Evolutionary conservation across 2,113 vertebrate species (phyloP).

Genomic region (Mola mola): DNA sequence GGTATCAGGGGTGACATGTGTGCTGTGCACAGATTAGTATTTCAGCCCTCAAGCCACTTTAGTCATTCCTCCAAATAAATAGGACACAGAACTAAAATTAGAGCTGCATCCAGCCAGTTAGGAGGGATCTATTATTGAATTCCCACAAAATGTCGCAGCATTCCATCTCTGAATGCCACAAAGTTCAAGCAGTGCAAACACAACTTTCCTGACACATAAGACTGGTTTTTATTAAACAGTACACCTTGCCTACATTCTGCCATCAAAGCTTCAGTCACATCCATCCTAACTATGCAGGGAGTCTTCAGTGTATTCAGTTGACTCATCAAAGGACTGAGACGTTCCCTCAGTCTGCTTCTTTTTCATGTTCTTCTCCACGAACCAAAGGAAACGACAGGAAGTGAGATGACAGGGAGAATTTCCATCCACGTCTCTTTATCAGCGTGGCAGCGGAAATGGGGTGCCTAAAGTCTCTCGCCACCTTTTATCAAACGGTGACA

Average conservation of each 20-base stretch:
- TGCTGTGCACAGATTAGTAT: constrained; percentile 15
- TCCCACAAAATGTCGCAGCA: too few species aligned
- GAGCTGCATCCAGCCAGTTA: too few species aligned
- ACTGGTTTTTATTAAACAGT: background rate
- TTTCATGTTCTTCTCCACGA: background rate
- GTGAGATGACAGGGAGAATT: constrained; percentile 1
- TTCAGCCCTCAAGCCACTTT: constrained; percentile 7
- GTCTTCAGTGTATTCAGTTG: background rate
- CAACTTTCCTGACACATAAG: too few species aligned
- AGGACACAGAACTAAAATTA: too few species aligned
- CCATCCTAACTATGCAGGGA: background rate
- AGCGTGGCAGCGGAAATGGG: constrained; percentile 1
- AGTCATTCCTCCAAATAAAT: constrained; percentile 14
- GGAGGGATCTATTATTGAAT: too few species aligned
- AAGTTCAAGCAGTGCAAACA: too few species aligned
- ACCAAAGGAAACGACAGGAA: constrained; percentile 19
- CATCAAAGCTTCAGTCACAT: constrained; percentile 10
- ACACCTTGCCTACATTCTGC: background rate
- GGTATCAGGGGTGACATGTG: constrained; percentile 5
- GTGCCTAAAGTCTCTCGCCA: constrained; percentile 4
- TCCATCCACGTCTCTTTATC: constrained; percentile 29
- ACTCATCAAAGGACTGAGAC: constrained; percentile 19
- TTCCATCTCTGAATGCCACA: too few species aligned
- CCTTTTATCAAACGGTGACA: constrained; percentile 42
- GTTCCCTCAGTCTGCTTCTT: constrained; percentile 4